Evolutionary conservation across 2,888 invertebrate species (phyloP), one percentile per base, ranked within the genome.

Genomic region (Odontocerum albicorne): DNA sequence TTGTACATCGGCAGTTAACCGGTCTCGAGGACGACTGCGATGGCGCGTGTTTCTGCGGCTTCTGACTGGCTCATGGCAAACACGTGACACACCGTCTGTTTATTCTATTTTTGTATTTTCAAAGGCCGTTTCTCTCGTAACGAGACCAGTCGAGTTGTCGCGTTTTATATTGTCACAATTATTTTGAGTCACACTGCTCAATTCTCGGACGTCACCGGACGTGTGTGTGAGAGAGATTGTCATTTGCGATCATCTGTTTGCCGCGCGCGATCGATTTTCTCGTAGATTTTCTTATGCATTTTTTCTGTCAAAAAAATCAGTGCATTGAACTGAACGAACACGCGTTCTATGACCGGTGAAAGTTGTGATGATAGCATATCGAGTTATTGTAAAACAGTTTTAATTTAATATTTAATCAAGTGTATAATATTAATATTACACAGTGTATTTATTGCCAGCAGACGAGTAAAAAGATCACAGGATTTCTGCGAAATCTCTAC

Each of bases 81-180:
- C 53, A 53, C 53, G 53, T 53, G 53, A 53, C 40, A 32, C 22
- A 36, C 35, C 20, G n/a, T 17, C 15, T n/a, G 15, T 46, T 33
- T 40, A 44, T 19, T 53, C 53, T 53, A 53, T 53, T 53, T 53
- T 53, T 53, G 46, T 33, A 32, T 46, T 16, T 33, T 32, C 45
- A 39, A 52, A 52, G 45, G 45, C 45, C 31, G 38, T 22, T 33
- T 44, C 36, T 36, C 27, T 12, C 43, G 43, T 44, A 52, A 45
- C 52, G 36, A 36, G 40, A 16, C 31, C 39, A 15, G 2, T 17
- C 2, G 38, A 19, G 12, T 32, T 33, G 20, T 43, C 50, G 50
- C 43, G 36, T 42, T 42, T 42, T 4, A 27, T 27, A 10, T 27
- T 7, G 4, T 27, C 27, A 27, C 27, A 4, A 4, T 7, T 27